Evolutionary conservation across 2,888 invertebrate genomes (phyloP).

Genomic region (Thysanoteuthis rhombus): DNA sequence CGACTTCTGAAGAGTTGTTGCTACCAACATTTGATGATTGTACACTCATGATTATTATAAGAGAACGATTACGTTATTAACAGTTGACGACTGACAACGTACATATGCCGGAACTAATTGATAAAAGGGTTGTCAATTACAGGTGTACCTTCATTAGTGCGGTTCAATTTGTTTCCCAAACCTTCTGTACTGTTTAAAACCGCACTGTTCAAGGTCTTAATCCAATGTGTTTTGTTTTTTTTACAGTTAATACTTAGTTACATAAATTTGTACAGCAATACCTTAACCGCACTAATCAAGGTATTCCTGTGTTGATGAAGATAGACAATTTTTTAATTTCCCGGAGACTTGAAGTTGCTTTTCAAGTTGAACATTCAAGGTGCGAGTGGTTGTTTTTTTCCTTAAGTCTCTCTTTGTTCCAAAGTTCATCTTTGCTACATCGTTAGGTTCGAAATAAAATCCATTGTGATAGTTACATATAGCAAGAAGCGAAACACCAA

Average conservation of each 20-base stretch:
- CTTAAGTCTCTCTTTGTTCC: neutral
- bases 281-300: too few relatives aligned
- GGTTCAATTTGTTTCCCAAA: too few relatives aligned
- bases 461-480: neutral
- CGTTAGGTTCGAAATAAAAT: neutral
- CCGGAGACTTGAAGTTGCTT: neutral
- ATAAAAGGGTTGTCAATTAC: neutral
- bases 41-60: neutral
- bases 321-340: neutral
- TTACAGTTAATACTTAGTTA: too few relatives aligned
- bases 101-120: neutral
- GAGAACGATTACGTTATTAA: neutral
- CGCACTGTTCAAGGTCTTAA: too few relatives aligned
- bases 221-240: too few relatives aligned
- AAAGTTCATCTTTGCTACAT: neutral
- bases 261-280: too few relatives aligned
- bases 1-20: neutral
- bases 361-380: neutral
- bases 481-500: neutral
- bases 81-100: neutral
- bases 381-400: neutral
- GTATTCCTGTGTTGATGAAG: too few relatives aligned
- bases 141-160: too few relatives aligned
- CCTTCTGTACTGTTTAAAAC: too few relatives aligned
- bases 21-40: neutral